phyloP scores from a whole-genome alignment of 2,888 invertebrate genomes.

The Phalera bucephala region DNA sequence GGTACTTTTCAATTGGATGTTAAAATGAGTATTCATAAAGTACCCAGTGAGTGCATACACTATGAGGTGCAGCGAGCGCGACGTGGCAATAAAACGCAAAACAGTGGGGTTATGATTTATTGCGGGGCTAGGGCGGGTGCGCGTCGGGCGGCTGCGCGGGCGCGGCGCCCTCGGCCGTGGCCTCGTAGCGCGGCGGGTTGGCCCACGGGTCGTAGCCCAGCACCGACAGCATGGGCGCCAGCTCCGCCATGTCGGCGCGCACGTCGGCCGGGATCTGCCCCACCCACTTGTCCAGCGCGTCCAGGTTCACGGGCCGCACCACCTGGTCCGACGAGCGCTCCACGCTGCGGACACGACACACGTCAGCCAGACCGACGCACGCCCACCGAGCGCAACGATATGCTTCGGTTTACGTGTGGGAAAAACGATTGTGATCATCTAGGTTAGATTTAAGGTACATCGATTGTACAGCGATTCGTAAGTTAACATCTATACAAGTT shows the following conservation, averaged over 20 bases:
- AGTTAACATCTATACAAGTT: too few species aligned
- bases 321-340: constrained; percentile 99
- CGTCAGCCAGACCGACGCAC: too few species aligned
- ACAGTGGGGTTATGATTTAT: not conserved
- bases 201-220: constrained; percentile 97
- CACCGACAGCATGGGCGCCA: constrained; percentile 97
- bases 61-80: not conserved
- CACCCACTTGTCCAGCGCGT: constrained; percentile 97
- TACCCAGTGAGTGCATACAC: too few species aligned
- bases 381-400: too few species aligned
- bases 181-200: constrained; percentile 97
- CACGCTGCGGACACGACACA: constrained; percentile 85
- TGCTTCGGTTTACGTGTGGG: not conserved
- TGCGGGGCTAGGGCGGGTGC: constrained; percentile 2
- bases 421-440: not conserved
- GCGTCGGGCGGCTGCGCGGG: not conserved
- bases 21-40: too few species aligned
- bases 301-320: constrained; percentile 98
- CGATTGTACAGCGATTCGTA: too few species aligned
- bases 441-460: too few species aligned
- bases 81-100: not conserved
- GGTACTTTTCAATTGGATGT: too few species aligned
- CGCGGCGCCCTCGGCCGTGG: constrained; percentile 77
- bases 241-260: constrained; percentile 94
- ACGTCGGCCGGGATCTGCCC: constrained; percentile 95